These are phyloP conservation scores for Leptobrachium leishanense DNA, from an alignment of 2,113 vertebrate genomes.

Conservation along the genomic window DNA sequence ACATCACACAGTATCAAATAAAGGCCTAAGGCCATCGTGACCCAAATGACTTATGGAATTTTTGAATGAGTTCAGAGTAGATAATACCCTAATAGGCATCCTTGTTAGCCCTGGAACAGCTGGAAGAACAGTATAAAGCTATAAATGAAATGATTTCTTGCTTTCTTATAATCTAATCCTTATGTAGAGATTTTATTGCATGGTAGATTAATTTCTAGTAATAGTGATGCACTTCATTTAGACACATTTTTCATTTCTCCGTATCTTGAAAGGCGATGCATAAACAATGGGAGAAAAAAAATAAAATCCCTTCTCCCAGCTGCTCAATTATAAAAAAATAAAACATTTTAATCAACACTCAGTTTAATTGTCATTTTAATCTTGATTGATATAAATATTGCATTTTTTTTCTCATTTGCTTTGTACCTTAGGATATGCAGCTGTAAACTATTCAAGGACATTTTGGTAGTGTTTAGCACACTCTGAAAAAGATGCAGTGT, in stretches of 20 bases:
- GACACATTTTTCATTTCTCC: conserved; percentile 28
- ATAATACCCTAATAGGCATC: neutral
- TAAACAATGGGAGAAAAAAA: conserved; percentile 13
- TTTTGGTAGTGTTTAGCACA: neutral
- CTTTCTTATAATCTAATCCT: conserved; percentile 5
- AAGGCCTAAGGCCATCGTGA: neutral
- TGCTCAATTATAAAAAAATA: conserved; percentile 41
- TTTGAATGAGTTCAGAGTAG: too few relatives aligned
- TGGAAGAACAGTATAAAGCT: neutral
- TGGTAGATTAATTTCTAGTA: conserved; percentile 34
- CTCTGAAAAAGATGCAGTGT: neutral
- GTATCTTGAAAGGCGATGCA: conserved; percentile 29
- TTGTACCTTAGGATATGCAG: conserved; percentile 1
- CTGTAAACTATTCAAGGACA: conserved; percentile 17
- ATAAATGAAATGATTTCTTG: conserved; percentile 20
- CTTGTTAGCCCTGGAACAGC: neutral
- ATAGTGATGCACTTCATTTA: conserved; percentile 21
- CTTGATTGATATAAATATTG: conserved; percentile 33
- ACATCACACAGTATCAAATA: neutral
- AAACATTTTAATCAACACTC: conserved; percentile 42
- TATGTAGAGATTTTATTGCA: conserved; percentile 21
- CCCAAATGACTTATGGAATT: neutral
- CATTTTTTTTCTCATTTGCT: conserved; percentile 13
- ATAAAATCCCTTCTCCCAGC: conserved; percentile 20
- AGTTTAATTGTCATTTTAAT: conserved; percentile 36